phyloP scores from a whole-genome alignment of 2,797 vertebrate species.

The Lithobates sylvaticus region DNA sequence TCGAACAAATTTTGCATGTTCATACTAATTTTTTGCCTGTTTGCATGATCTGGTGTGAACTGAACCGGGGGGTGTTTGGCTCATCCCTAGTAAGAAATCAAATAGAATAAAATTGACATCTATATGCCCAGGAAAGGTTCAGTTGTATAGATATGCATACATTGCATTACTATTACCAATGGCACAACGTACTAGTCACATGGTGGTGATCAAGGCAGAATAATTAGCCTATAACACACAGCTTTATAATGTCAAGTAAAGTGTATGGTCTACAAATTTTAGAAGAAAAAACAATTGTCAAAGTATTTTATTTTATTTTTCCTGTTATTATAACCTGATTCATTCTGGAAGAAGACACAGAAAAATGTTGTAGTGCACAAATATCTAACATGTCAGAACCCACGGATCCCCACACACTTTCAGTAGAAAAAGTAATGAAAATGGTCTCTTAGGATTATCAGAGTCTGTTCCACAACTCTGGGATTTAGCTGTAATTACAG shows the following conservation, averaged over 20 bases:
- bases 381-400: background rate
- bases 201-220: too few species aligned
- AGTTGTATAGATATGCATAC: too few species aligned
- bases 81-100: background rate
- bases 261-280: background rate
- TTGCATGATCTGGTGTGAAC: too few species aligned
- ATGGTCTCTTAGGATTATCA: background rate
- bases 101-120: background rate
- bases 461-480: background rate
- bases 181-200: too few species aligned
- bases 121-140: background rate
- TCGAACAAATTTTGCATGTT: too few species aligned
- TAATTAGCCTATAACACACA: too few species aligned
- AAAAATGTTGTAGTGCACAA: background rate
- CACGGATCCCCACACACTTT: background rate
- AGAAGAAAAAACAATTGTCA: background rate
- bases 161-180: too few species aligned
- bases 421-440: conserved; percentile 11
- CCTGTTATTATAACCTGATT: background rate
- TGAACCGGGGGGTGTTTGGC: too few species aligned
- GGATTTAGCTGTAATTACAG: conserved; percentile 27
- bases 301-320: background rate
- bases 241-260: background rate
- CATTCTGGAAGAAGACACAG: background rate
- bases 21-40: too few species aligned